A percentile compares a stretch with the other conserved stretches of the same genome.
These are phyloP conservation scores for Clangula hyemalis DNA, from an alignment of 2,797 vertebrate genomes.

Conservation along the genomic window DNA sequence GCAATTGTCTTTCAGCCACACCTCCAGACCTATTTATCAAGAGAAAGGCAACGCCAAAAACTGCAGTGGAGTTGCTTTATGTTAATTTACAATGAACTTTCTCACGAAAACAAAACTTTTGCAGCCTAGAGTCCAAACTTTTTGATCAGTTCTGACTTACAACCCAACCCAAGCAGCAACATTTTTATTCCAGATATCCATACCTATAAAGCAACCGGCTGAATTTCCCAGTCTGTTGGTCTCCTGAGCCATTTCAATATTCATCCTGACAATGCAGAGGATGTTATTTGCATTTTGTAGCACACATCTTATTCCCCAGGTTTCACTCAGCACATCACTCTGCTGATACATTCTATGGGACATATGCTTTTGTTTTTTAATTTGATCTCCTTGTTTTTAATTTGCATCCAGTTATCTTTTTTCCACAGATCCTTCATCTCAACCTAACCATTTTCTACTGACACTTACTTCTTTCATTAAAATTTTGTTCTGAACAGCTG, in stretches of 20 bases:
- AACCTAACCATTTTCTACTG: slow-evolving; percentile 34
- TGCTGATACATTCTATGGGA: slow-evolving; percentile 40
- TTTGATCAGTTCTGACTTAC: slow-evolving; percentile 11
- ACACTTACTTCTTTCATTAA: slow-evolving; percentile 44
- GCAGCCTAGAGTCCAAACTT: neutral
- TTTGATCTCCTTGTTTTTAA: slow-evolving; percentile 44
- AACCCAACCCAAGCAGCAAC: neutral
- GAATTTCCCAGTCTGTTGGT: slow-evolving; percentile 22
- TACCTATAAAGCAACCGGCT: slow-evolving; percentile 3
- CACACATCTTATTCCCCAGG: slow-evolving; percentile 44
- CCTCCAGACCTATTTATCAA: neutral
- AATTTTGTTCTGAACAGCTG: slow-evolving; percentile 54
- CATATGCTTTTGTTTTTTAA: slow-evolving; percentile 50
- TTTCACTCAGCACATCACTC: slow-evolving; percentile 40
- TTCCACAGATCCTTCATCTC: slow-evolving; percentile 52
- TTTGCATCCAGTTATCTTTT: slow-evolving; percentile 64
- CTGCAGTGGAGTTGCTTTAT: neutral
- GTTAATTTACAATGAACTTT: neutral
- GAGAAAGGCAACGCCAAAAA: neutral
- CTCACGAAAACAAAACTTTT: neutral
- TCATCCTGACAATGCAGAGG: slow-evolving; percentile 23
- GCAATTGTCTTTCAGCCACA: neutral
- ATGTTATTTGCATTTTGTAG: slow-evolving; percentile 53
- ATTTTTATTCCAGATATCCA: neutral
- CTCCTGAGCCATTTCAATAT: slow-evolving; percentile 51